A percentile compares a stretch with the other conserved stretches of the same genome.
Evolutionary conservation across 2,797 vertebrate genomes (phyloP).

Genomic region (Chaetophractus vellerosus): DNA sequence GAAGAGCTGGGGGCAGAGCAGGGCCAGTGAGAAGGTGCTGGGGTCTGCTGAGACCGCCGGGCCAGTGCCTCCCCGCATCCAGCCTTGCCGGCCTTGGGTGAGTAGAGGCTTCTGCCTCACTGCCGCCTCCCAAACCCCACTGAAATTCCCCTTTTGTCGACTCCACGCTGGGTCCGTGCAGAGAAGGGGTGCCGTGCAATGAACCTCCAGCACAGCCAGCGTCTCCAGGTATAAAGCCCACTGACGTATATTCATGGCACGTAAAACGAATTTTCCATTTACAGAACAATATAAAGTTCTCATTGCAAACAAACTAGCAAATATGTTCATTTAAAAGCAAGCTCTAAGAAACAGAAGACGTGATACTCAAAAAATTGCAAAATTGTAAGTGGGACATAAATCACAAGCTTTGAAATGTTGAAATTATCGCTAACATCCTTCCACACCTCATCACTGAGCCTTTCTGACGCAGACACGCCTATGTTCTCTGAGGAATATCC

Average conservation of each 20-base stretch:
- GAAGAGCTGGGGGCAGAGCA: too few relatives aligned
- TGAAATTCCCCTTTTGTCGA: neutral
- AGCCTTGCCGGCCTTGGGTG: too few relatives aligned
- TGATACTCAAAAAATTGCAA: neutral
- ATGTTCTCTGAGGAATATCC: neutral
- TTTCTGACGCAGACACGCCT: neutral
- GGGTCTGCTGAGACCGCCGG: neutral
- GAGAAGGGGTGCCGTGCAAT: neutral
- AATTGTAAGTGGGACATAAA: neutral
- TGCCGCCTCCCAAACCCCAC: neutral
- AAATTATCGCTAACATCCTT: neutral
- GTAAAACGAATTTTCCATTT: neutral
- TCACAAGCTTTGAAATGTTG: neutral
- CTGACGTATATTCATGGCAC: too few relatives aligned
- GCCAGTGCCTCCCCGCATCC: neutral
- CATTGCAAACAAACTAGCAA: neutral
- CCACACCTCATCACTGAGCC: neutral
- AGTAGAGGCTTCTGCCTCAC: neutral
- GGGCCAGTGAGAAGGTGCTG: neutral
- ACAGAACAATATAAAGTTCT: neutral
- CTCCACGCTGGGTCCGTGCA: too few relatives aligned
- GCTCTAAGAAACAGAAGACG: neutral
- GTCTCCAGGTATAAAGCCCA: too few relatives aligned
- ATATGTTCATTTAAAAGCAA: neutral
- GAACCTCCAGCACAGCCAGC: neutral